Conservation (phyloP, 1,140 invertebrate genomes). For the Odontomachus brunneus region DNA sequence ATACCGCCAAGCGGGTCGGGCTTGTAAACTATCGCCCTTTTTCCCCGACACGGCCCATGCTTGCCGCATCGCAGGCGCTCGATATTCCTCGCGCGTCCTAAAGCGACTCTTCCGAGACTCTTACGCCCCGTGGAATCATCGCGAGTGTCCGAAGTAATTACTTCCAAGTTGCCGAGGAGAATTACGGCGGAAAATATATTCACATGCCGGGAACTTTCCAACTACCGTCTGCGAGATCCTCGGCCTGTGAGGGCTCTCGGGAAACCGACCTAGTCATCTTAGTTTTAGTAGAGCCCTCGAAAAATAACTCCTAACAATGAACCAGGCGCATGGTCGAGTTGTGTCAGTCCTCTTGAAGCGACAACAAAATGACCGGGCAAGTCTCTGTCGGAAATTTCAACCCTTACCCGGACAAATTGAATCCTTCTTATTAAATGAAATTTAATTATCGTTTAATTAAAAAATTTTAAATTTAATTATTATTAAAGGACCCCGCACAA, state of each 20-base stretch:
- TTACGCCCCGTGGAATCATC: not conserved
- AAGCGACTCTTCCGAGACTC: conserved; percentile 24
- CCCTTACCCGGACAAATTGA: no score
- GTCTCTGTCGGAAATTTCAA: no score
- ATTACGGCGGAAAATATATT: conserved; percentile 20
- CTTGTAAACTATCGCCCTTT: conserved; percentile 52
- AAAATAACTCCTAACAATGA: conserved; percentile 14
- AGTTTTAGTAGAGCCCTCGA: no score
- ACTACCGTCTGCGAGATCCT: not conserved
- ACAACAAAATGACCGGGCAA: no score
- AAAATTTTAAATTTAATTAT: no score
- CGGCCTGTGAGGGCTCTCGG: not conserved
- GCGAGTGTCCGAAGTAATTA: conserved; percentile 39
- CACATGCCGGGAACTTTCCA: not conserved
- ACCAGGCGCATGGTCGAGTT: no score
- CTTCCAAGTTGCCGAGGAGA: not conserved
- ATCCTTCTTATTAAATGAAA: no score
- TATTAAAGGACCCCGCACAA: no score
- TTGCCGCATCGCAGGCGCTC: not conserved
- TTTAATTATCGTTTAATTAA: no score
- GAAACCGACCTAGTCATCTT: not conserved
- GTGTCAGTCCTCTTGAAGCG: no score
- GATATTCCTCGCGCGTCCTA: conserved; percentile 6
- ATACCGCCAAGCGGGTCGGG: conserved; percentile 53
- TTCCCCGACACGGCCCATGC: not conserved